A percentile compares a stretch with the other conserved stretches of the same genome.
Conservation (phyloP, 1,140 invertebrate species). For the Solenopsis invicta region DNA sequence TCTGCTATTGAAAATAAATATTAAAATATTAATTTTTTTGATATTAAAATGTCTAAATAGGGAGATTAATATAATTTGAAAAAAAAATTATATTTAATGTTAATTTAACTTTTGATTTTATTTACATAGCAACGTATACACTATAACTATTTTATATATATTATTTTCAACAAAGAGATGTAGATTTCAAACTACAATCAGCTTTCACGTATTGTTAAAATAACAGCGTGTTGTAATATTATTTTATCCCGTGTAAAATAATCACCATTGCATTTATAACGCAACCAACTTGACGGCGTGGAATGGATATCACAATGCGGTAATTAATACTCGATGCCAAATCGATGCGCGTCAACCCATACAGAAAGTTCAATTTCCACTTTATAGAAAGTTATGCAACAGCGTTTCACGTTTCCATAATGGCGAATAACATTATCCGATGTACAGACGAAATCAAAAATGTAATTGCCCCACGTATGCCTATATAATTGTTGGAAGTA, state of each 20-base stretch:
- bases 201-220: background rate
- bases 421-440: constrained; percentile 55
- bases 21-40: constrained; percentile 23
- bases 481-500: constrained; percentile 21
- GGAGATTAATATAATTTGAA: background rate
- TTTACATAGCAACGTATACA: background rate
- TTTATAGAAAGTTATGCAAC: constrained; percentile 54
- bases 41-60: background rate
- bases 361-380: constrained; percentile 62
- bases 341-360: constrained; percentile 56
- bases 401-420: constrained; percentile 58
- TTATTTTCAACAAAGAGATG: background rate
- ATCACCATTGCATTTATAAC: constrained; percentile 48
- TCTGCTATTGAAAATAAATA: constrained; percentile 21
- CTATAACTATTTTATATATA: background rate
- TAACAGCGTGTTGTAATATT: constrained; percentile 29
- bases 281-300: constrained; percentile 56
- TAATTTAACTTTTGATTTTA: background rate
- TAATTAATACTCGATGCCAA: constrained; percentile 51
- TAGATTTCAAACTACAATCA: constrained; percentile 34
- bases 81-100: background rate
- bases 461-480: constrained; percentile 34
- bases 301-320: constrained; percentile 52
- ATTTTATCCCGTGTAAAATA: constrained; percentile 46
- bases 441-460: constrained; percentile 48